These are phyloP conservation scores for Epinephelus moara DNA, from an alignment of 2,113 vertebrate genomes.

Conservation along the genomic window DNA sequence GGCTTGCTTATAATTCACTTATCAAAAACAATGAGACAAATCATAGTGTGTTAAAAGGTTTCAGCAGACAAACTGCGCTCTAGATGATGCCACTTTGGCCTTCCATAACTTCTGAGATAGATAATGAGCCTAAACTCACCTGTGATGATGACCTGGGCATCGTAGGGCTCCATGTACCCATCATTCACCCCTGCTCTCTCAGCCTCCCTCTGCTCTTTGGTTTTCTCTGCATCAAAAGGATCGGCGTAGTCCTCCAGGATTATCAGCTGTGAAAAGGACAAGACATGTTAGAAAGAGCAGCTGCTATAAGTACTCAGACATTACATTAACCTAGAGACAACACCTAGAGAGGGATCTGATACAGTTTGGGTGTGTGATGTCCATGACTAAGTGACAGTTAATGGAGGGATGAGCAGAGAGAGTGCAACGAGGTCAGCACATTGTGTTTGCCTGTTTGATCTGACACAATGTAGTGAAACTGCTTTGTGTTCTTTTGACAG, in stretches of 20 bases:
- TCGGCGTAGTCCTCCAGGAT: constrained; percentile 96
- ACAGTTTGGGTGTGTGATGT: constrained; percentile 31
- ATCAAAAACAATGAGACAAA: neutral
- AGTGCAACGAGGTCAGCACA: constrained; percentile 71
- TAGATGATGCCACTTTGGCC: neutral
- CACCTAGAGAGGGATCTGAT: constrained; percentile 6
- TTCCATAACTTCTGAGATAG: neutral
- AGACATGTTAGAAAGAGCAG: constrained; percentile 19
- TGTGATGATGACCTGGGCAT: constrained; percentile 97
- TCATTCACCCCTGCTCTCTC: constrained; percentile 94
- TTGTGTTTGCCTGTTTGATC: constrained; percentile 75
- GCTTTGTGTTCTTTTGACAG: constrained; percentile 66
- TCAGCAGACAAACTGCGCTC: neutral
- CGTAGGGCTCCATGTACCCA: constrained; percentile 97
- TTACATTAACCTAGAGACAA: constrained; percentile 23
- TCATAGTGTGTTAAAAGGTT: neutral
- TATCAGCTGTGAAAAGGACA: constrained; percentile 85
- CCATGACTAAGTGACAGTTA: constrained; percentile 60
- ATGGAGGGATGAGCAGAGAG: constrained; percentile 63
- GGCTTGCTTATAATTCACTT: neutral
- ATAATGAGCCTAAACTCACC: constrained; percentile 78
- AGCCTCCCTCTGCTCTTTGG: constrained; percentile 91
- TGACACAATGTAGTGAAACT: constrained; percentile 67
- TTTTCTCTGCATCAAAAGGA: constrained; percentile 94
- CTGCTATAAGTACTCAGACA: constrained; percentile 20